Base-by-base conservation (phyloP, 2,797 vertebrate species). In the Peromyscus eremicus region DNA sequence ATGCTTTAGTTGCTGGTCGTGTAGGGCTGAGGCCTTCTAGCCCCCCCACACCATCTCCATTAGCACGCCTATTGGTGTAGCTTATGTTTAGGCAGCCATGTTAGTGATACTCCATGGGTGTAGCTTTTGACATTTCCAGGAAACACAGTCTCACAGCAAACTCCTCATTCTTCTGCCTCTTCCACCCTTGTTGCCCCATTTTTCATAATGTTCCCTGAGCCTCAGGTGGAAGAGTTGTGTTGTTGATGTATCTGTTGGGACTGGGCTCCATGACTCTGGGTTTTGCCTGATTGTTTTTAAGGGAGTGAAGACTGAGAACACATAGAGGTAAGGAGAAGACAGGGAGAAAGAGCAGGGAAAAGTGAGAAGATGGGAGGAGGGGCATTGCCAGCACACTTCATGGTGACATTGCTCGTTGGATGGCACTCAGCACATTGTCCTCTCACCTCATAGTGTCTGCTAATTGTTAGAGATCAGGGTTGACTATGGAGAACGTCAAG, bases 321-420 rank as follows among this genome's bases (percentile, higher is more conserved):
- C n/a, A 70, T 14, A 7, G 43, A 4, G 0, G 4, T 34, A 9
- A 60, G 49, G 23, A 79, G 40, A 37, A 8, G 66, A 55, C 43
- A 37, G 46, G 37, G 16, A 73, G 70, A 34, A 23, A n/a, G 40
- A 64, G 16, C 2, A 9, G 43, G 8, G 29, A 37, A n/a, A n/a
- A 29, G 60, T 6, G 17, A 46, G 49, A 16, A 70, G 43, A 6
- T 2, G 3, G 10, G 5, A 9, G 2, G 0, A 2, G 2, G 3
- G 1, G 1, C 0, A 2, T 8, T 32, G 23, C 25, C 32, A 11
- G 52, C 17, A 32, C 40, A 12, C 25, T 57, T 34, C 17, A 34
- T 2, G 37, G 19, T 40, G 37, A 1, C 23, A 7, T 32, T 23
- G 2, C 0, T 57, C 1, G 0, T 14, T 43, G 10, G 37, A 19